These are phyloP conservation scores for Hydropotes inermis DNA, from an alignment of 2,113 vertebrate species.

Conservation along the genomic window DNA sequence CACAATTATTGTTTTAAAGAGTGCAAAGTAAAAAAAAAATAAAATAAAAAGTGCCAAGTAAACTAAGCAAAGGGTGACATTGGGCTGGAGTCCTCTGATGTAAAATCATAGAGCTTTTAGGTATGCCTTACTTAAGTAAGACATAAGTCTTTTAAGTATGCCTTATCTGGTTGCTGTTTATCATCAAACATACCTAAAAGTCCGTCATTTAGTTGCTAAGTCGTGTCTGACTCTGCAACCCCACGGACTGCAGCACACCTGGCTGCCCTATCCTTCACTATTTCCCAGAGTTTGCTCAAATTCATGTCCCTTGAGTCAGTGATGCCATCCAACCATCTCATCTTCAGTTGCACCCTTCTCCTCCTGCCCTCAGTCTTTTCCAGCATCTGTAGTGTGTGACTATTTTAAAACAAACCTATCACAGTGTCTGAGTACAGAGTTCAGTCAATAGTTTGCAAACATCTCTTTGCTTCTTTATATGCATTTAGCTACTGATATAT, in stretches of 20 bases:
- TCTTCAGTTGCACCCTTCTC: background rate
- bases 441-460: conserved; percentile 64
- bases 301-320: background rate
- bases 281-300: background rate
- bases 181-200: conserved; percentile 67
- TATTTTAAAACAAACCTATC: conserved; percentile 74
- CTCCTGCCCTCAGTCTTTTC: background rate
- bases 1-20: conserved; percentile 50
- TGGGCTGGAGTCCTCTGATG: conserved; percentile 26
- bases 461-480: conserved; percentile 47
- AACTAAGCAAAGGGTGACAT: conserved; percentile 16
- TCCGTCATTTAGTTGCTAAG: background rate
- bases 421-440: conserved; percentile 46
- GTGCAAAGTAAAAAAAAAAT: conserved; percentile 41
- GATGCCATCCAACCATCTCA: background rate
- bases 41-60: conserved; percentile 42
- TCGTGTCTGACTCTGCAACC: fast-evolving
- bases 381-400: conserved; percentile 61
- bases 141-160: conserved; percentile 60
- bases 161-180: conserved; percentile 67
- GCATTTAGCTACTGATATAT: conserved; percentile 41
- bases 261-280: background rate
- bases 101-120: conserved; percentile 48
- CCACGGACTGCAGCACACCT: background rate
- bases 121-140: conserved; percentile 16